Percentiles rank a stretch among this genome's conserved stretches.
phyloP scores from a whole-genome alignment of 1,140 invertebrate species.

The Drosophila bifasciata region DNA sequence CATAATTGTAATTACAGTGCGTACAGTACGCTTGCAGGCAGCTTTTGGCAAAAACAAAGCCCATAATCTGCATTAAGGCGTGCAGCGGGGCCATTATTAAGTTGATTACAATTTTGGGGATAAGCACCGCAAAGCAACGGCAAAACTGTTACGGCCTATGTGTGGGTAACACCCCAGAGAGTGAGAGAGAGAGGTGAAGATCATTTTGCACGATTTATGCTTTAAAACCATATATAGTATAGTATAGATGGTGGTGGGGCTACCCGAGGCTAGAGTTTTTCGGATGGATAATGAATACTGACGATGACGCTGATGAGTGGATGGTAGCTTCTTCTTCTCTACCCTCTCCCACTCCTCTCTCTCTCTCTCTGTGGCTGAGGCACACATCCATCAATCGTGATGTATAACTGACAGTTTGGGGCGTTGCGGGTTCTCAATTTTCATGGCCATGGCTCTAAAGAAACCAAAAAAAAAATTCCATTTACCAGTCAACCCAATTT shows the following conservation, averaged over 20 bases:
- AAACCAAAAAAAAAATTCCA: slow-evolving; percentile 45
- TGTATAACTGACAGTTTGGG: slow-evolving; percentile 67
- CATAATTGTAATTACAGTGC: slow-evolving; percentile 64
- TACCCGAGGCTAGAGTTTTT: slow-evolving; percentile 36
- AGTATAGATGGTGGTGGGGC: background rate
- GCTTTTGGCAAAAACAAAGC: slow-evolving; percentile 52
- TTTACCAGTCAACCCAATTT: slow-evolving; percentile 55
- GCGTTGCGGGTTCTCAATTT: slow-evolving; percentile 62
- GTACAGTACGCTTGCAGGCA: slow-evolving; percentile 38
- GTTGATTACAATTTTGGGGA: slow-evolving; percentile 72
- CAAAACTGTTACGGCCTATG: slow-evolving; percentile 32
- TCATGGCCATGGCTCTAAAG: slow-evolving; percentile 39
- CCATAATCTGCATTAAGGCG: slow-evolving; percentile 67
- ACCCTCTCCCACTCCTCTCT: slow-evolving; percentile 2
- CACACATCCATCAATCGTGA: slow-evolving; percentile 63
- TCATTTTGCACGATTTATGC: slow-evolving; percentile 54
- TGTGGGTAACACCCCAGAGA: slow-evolving; percentile 60
- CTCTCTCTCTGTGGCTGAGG: background rate
- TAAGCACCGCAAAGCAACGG: slow-evolving; percentile 50
- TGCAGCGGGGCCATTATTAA: slow-evolving; percentile 64
- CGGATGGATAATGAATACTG: slow-evolving; percentile 37
- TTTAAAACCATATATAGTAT: background rate
- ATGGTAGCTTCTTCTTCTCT: slow-evolving; percentile 48
- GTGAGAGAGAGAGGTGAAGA: slow-evolving; percentile 25
- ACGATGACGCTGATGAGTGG: slow-evolving; percentile 60